Base-by-base conservation (phyloP, 2,888 invertebrate genomes). In the Mythimna pallens region DNA sequence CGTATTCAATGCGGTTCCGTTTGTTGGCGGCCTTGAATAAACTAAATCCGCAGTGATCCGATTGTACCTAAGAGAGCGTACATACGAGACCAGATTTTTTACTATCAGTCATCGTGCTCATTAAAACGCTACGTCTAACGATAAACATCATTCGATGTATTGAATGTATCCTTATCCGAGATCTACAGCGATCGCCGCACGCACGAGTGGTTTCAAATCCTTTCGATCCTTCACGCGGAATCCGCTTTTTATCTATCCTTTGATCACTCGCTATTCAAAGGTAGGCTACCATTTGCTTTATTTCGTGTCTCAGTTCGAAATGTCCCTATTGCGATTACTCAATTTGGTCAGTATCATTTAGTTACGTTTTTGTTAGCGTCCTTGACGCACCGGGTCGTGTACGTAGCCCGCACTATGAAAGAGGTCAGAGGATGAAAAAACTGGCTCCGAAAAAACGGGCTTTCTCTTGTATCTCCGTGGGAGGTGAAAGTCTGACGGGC, bases 401-500 rank as follows among this genome's bases (percentile, higher is more conserved):
- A 80, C 81, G 82, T 77, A 79, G 71, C 82, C 86, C 76, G 81
- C 78, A 71, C 71, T 74, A 76, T 78, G 81, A 92, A 90, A 89
- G 89, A 82, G 90, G 89, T 88, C 90, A 87, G 86, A 89, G 87
- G 88, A 91, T 84, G 85, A 90, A 92, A 91, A 92, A 89, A 87
- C 88, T 82, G 82, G 88, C 86, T 88, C 78, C 83, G 81, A 86
- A 89, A 86, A 86, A 87, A 75, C 84, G 78, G 83, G 91, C 93
- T 95, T 95, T 95, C 95, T 93, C 89, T 87, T 80, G 66, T 88
- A 87, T 89, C 89, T 90, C 88, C 87, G 92, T 92, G 92, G 90
- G 92, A 91, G 94, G 95, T 94, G 95, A 95, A 95, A 95, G 95
- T 93, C 88, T 80, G 89, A 79, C 86, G 78, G 73, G 9, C 86